These are phyloP conservation scores for Leucoma salicis DNA, from an alignment of 2,888 invertebrate genomes.

Conservation along the genomic window DNA sequence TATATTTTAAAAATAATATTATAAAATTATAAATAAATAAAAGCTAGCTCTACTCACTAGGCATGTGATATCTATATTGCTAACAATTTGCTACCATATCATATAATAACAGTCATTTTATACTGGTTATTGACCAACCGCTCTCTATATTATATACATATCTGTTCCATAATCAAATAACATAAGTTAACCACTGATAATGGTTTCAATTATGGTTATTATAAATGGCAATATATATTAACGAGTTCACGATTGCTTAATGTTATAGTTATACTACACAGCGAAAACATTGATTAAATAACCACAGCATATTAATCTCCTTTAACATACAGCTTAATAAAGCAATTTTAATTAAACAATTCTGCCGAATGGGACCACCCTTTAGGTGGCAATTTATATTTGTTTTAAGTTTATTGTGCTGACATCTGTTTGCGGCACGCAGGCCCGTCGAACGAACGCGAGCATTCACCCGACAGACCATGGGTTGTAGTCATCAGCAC, in stretches of 20 bases:
- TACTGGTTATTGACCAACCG: too few species aligned
- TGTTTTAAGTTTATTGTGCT: constrained; percentile 49
- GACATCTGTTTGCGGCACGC: constrained; percentile 39
- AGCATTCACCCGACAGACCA: constrained; percentile 37
- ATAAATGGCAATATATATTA: constrained; percentile 31
- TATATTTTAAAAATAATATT: too few species aligned
- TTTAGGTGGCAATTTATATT: constrained; percentile 58
- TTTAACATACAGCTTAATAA: constrained; percentile 60
- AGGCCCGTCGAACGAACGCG: constrained; percentile 21
- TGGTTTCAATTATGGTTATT: constrained; percentile 21
- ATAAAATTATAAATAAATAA: too few species aligned
- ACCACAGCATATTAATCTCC: constrained; percentile 68
- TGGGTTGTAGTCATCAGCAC: constrained; percentile 54
- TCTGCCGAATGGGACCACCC: constrained; percentile 44
- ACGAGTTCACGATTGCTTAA: constrained; percentile 40
- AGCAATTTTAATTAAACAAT: constrained; percentile 70
- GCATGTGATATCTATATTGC: too few species aligned
- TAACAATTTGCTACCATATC: too few species aligned
- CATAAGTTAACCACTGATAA: too few species aligned
- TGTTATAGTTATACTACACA: constrained; percentile 38
- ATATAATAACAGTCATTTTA: too few species aligned
- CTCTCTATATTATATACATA: too few species aligned
- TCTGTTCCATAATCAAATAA: too few species aligned
- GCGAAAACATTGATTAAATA: constrained; percentile 59
- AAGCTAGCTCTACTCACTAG: too few species aligned